Evolutionary conservation across 1,140 invertebrate species (phyloP).

Genomic region (Spodoptera litura): DNA sequence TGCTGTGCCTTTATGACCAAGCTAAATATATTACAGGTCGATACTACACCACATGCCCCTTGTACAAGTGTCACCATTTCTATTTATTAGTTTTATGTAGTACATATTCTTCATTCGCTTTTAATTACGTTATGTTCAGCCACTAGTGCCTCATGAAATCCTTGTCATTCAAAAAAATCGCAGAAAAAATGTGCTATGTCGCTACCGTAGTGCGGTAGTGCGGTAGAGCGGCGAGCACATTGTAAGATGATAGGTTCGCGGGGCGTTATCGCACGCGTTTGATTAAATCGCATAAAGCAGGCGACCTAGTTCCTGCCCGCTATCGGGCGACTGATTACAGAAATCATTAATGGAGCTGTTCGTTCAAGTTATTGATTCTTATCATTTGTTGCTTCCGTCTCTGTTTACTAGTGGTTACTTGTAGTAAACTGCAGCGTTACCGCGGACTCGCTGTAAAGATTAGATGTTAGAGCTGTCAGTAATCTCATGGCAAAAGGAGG

Average conservation of each 20-base stretch:
- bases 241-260: background rate
- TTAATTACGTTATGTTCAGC: background rate
- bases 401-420: background rate
- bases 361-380: background rate
- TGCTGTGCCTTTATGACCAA: background rate
- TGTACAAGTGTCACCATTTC: too few species aligned
- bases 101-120: too few species aligned
- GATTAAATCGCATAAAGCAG: conserved; percentile 36
- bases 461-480: too few species aligned
- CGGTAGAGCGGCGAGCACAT: background rate
- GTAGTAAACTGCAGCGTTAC: too few species aligned
- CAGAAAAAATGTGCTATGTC: too few species aligned
- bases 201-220: too few species aligned
- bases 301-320: background rate
- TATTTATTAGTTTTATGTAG: too few species aligned
- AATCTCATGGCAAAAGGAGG: too few species aligned
- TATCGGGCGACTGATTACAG: conserved; percentile 30
- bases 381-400: conserved; percentile 4
- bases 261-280: conserved; percentile 10
- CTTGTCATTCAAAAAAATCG: too few species aligned
- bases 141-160: background rate
- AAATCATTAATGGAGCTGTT: conserved; percentile 28
- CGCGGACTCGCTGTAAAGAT: too few species aligned
- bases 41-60: background rate
- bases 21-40: background rate